Evolutionary conservation across 2,797 vertebrate species (phyloP), one percentile per base, ranked within the genome.

Genomic region (Enteromius anoplus): DNA sequence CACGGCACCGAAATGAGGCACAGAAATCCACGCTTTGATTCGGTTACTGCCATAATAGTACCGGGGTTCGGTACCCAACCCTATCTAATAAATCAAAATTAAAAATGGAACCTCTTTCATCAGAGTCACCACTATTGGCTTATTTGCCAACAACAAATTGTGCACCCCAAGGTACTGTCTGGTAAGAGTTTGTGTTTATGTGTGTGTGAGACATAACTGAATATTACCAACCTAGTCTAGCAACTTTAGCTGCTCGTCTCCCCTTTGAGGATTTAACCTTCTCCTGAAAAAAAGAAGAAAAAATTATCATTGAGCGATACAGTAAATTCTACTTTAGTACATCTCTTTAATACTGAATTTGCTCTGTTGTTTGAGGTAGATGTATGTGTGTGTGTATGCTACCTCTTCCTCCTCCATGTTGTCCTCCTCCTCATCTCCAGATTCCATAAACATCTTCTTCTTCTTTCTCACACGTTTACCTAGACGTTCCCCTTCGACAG

Each of bases 361-460:
- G 4, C 21, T 10, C 15, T 78, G 32, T 12, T 75, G 34, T 37
- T 19, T 82, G 23, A 45, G 14, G 3, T 15, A 3, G 11, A 55
- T 49, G 21, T n/a, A 45, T 5, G 15, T 42, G 15, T 40, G n/a
- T 55, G 1, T 69, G 12, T 37, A 78, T 11, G 47, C 86, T 73
- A 94, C 92, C 95, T 97, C 96, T 91, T 96, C 96, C 76, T 97
- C 96, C 75, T 97, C 95, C 82, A 93, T 94, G 68, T 95, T 94
- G 45, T 96, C 95, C 85, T 95, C 95, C 71, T 97, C 96, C n/a
- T 97, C 96, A 29, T 97, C 96, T 53, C 95, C 97, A 29, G 96
- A 97, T 86, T 97, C 96, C 95, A 97, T 95, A 73, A 96, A 95
- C 88, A 97, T 94, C 87, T 95, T 97, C 53, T 96, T 96, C 93